Evolutionary conservation across 2,888 invertebrate species (phyloP).

Genomic region (Dolomedes plantarius): DNA sequence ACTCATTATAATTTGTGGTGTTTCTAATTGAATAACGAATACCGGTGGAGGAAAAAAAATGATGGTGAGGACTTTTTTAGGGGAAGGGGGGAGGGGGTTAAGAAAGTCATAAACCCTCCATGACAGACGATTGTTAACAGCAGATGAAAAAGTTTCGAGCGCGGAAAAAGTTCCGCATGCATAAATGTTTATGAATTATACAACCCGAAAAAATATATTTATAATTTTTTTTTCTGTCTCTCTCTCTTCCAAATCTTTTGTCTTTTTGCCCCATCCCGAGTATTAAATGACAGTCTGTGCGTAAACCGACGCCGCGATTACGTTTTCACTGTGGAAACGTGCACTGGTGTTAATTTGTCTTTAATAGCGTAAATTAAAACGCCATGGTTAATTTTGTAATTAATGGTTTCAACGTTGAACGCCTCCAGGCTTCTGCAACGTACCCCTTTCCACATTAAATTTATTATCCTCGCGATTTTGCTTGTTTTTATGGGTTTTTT

Average conservation of each 20-base stretch:
- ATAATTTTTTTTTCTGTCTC: too few relatives aligned
- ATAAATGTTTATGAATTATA: constrained; percentile 61
- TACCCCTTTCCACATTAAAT: constrained; percentile 43
- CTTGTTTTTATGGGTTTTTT: constrained; percentile 22
- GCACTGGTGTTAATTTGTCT: constrained; percentile 69
- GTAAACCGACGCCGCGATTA: constrained; percentile 47
- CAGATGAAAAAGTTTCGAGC: constrained; percentile 47
- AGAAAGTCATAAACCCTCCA: constrained; percentile 28
- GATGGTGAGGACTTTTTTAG: too few relatives aligned
- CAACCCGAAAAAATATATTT: not conserved
- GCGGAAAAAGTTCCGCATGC: constrained; percentile 26
- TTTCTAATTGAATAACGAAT: constrained; percentile 71
- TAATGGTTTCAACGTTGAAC: constrained; percentile 65
- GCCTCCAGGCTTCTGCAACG: constrained; percentile 34
- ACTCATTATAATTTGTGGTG: constrained; percentile 69
- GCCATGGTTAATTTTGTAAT: constrained; percentile 71
- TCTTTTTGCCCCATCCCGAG: constrained; percentile 25
- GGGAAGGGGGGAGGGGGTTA: not conserved
- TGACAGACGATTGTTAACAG: constrained; percentile 55
- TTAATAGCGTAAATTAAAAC: constrained; percentile 71
- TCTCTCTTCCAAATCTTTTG: constrained; percentile 7
- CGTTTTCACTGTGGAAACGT: constrained; percentile 44
- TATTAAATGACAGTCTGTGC: constrained; percentile 46
- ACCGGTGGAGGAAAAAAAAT: constrained; percentile 21
- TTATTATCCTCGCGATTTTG: constrained; percentile 55